Evolutionary conservation across 2,113 vertebrate genomes (phyloP).

Genomic region (Python bivittatus): DNA sequence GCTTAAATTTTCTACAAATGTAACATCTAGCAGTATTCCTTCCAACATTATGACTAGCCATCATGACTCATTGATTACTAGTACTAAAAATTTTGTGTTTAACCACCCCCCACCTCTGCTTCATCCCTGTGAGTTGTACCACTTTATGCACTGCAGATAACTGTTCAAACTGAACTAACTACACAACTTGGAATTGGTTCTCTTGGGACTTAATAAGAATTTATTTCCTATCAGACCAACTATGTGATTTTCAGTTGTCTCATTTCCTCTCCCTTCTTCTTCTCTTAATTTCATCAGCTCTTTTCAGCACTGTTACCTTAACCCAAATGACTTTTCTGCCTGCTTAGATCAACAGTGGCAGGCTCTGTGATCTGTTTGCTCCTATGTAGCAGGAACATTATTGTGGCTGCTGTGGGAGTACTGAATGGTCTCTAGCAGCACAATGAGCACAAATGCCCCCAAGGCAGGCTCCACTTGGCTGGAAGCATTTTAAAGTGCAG

Average conservation of each 20-base stretch:
- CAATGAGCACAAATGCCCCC: not conserved
- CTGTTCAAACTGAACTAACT: not conserved
- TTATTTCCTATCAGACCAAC: not conserved
- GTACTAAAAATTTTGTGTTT: not conserved
- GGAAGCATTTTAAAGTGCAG: not conserved
- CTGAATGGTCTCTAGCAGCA: not conserved
- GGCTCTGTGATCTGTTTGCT: not conserved
- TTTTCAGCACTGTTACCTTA: not conserved
- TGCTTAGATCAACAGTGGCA: not conserved
- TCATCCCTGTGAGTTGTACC: not conserved
- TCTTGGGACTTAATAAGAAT: not conserved
- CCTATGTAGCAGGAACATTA: not conserved
- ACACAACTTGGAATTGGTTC: not conserved
- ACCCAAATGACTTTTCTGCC: not conserved
- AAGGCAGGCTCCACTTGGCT: not conserved
- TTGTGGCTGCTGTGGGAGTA: not conserved
- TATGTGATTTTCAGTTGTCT: not conserved
- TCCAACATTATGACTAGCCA: not conserved
- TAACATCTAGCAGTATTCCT: not conserved
- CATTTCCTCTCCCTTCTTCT: not conserved
- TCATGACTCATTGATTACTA: not conserved
- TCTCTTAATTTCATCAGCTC: not conserved
- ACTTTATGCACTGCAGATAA: not conserved
- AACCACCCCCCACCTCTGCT: not conserved
- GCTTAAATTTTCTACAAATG: not conserved